Base-by-base conservation (phyloP, 2,797 vertebrate genomes). In the Columba guinea region DNA sequence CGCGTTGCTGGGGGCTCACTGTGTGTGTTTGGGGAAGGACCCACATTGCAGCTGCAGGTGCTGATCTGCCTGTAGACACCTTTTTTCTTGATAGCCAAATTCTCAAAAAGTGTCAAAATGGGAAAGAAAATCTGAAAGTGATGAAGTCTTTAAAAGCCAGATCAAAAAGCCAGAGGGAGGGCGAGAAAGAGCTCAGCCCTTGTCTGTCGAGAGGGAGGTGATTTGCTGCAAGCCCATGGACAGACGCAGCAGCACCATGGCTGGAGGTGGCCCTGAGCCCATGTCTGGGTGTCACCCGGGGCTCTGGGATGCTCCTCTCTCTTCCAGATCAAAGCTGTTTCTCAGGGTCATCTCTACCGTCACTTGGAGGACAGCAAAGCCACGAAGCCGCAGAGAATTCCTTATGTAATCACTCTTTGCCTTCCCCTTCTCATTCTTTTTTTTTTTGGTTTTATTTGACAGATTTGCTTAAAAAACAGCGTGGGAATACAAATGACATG, bases 401-500 rank as follows among this genome's bases (percentile, higher is more conserved):
- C 74, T 93, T 76, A 73, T 32, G 55, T 49, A 89, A 84, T 15
- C 58, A 6, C 63, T 87, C 83, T 70, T 83, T 76, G 76, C 84
- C 2, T 67, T 83, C 70, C 46, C 62, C 81, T 60, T 82, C 30
- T 64, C 1, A 0, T 49, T 62, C 48, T 51, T 51, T 87, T 86
- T 89, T 84, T 34, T 37, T 37, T 41, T 44, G 41, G 79, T 28
- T 92, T 78, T 37, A 56, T 95, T 92, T 94, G 89, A 96, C 91
- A 90, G 87, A 94, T 93, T 93, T 89, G 65, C 85, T 91, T 79
- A 51, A 73, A 88, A 93, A 84, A 2, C 94, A 86, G 91, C 55
- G 27, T 94, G 95, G 95, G 95, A 96, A 96, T 94, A 95, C 93
- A 84, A 91, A 88, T 34, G 95, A 90, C 95, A 94, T 90, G 94